Conservation (phyloP, 2,888 invertebrate species). For the Nomada ruficornis region DNA sequence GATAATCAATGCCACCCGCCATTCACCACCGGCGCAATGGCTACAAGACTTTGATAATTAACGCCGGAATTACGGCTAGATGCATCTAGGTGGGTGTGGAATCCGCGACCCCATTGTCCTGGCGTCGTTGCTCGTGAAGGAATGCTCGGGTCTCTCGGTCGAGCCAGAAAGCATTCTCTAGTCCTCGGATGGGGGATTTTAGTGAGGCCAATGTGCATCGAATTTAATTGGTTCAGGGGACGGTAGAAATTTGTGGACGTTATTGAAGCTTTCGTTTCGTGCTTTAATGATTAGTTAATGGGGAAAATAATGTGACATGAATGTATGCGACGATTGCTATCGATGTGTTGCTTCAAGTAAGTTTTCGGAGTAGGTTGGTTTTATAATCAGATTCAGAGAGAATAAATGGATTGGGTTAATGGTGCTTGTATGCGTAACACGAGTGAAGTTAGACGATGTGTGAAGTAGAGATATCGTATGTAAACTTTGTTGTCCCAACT, state of each 20-base stretch:
- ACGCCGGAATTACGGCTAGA: slow-evolving; percentile 35
- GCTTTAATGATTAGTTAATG: too few relatives aligned
- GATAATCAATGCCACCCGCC: slow-evolving; percentile 28
- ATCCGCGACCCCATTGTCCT: slow-evolving; percentile 26
- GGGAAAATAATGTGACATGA: too few relatives aligned
- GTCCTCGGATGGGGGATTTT: not conserved
- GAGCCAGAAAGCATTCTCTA: not conserved
- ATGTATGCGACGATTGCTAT: too few relatives aligned
- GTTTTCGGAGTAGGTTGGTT: not conserved
- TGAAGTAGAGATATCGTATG: slow-evolving; percentile 7
- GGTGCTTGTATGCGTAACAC: slow-evolving; percentile 15
- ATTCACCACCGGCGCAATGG: slow-evolving; percentile 14
- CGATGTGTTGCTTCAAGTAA: too few relatives aligned
- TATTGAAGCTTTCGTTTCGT: too few relatives aligned
- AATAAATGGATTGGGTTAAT: not conserved
- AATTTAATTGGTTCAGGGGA: too few relatives aligned
- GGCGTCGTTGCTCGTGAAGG: slow-evolving; percentile 8
- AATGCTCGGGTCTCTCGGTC: slow-evolving; percentile 18
- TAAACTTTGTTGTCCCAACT: not conserved
- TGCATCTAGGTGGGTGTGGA: slow-evolving; percentile 21
- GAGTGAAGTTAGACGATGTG: not conserved
- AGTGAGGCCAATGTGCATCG: not conserved
- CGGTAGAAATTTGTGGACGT: too few relatives aligned
- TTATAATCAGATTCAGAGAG: not conserved
- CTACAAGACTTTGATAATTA: slow-evolving; percentile 42